phyloP scores from a whole-genome alignment of 2,113 vertebrate genomes.

The Nannobrachium achirus region DNA sequence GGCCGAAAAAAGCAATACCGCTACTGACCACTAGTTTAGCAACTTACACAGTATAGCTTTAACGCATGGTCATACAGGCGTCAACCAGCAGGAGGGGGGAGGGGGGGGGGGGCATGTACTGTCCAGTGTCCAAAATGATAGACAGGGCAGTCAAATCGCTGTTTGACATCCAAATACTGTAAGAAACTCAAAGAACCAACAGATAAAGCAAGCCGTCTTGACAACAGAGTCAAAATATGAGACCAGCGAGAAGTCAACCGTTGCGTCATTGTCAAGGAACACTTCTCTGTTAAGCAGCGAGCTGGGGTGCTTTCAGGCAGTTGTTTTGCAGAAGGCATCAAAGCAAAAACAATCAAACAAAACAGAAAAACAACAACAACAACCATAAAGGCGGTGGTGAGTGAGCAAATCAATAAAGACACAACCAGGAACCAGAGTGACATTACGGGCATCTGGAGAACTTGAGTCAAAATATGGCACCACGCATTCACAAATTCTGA shows the following conservation, averaged over 20 bases:
- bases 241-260: slow-evolving; percentile 55
- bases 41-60: too few species aligned
- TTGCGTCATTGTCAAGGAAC: slow-evolving; percentile 68
- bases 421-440: slow-evolving; percentile 60
- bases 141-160: slow-evolving; percentile 58
- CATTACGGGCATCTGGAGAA: slow-evolving; percentile 76
- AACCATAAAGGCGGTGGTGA: neutral
- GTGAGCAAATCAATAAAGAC: slow-evolving; percentile 40
- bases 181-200: neutral
- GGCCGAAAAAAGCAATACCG: too few species aligned
- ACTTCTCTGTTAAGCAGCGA: slow-evolving; percentile 12
- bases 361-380: too few species aligned
- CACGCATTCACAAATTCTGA: slow-evolving; percentile 79
- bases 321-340: slow-evolving; percentile 7
- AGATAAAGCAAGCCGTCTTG: neutral
- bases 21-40: too few species aligned
- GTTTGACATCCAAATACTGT: neutral
- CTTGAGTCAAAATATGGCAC: slow-evolving; percentile 70
- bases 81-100: neutral
- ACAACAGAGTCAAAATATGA: neutral
- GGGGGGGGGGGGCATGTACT: neutral
- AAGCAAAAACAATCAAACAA: slow-evolving; percentile 32
- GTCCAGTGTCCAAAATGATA: slow-evolving; percentile 58
- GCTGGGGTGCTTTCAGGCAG: slow-evolving; percentile 36
- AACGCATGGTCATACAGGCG: slow-evolving; percentile 27